These are phyloP conservation scores for Leptatherina wallacei DNA, from an alignment of 2,797 vertebrate species.

Conservation along the genomic window DNA sequence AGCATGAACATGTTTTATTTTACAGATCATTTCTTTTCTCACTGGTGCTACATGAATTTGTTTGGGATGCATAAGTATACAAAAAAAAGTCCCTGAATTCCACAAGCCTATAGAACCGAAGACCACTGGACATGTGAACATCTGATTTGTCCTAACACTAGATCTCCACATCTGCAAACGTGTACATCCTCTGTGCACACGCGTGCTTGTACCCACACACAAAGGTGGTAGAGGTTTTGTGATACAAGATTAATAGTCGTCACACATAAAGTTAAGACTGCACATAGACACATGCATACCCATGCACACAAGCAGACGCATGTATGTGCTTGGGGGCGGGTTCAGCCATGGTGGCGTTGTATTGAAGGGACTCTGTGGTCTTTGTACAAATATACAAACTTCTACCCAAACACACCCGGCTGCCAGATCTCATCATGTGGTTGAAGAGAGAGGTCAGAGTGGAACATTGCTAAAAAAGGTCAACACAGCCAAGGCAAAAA, in stretches of 20 bases:
- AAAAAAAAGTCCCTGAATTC: constrained; percentile 27
- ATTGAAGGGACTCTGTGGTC: constrained; percentile 71
- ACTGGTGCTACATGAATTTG: constrained; percentile 12
- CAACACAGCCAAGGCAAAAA: constrained; percentile 59
- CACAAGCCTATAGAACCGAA: constrained; percentile 24
- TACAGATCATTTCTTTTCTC: constrained; percentile 26
- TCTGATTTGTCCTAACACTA: constrained; percentile 65
- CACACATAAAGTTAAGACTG: constrained; percentile 50
- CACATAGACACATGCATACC: constrained; percentile 28
- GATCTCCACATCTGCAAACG: constrained; percentile 71
- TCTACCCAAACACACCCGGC: constrained; percentile 76
- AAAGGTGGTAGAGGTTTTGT: constrained; percentile 49
- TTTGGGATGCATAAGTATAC: constrained; percentile 40
- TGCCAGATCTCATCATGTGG: constrained; percentile 79
- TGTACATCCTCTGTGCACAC: constrained; percentile 52
- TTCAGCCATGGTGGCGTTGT: constrained; percentile 62
- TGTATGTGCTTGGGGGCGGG: constrained; percentile 41
- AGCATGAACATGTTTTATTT: constrained; percentile 35
- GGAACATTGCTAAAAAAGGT: constrained; percentile 61
- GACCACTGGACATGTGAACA: constrained; percentile 56
- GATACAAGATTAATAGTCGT: constrained; percentile 49
- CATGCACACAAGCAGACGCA: constrained; percentile 32
- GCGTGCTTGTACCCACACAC: constrained; percentile 46
- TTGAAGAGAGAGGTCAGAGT: constrained; percentile 68
- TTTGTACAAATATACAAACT: constrained; percentile 83